phyloP scores from a whole-genome alignment of 2,113 vertebrate genomes.

The Philantomba maxwellii region DNA sequence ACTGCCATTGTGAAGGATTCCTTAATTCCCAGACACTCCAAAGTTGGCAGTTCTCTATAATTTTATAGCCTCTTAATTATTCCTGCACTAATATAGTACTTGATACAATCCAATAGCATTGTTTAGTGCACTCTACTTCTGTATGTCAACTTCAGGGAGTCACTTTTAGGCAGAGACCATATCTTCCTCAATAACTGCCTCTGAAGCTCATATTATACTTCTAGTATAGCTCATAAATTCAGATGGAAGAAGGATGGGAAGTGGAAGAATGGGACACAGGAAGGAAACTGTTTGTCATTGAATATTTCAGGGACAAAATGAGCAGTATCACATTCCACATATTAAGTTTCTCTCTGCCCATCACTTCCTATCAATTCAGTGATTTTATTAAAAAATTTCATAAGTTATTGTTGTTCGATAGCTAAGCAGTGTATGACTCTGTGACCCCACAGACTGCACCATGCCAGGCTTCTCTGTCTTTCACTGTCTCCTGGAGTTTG shows the following conservation, averaged over 20 bases:
- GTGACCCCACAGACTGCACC: not conserved
- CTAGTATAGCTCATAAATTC: not conserved
- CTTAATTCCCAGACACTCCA: not conserved
- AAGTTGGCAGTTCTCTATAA: not conserved
- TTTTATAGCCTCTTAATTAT: not conserved
- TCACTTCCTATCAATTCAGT: not conserved
- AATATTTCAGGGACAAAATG: conserved; percentile 4
- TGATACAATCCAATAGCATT: not conserved
- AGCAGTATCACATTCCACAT: not conserved
- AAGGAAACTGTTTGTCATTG: not conserved
- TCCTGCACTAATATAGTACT: not conserved
- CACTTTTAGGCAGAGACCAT: not conserved
- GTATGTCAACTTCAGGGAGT: not conserved
- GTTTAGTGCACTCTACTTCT: not conserved
- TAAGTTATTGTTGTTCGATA: not conserved
- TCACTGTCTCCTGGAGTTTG: not conserved
- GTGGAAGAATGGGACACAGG: not conserved
- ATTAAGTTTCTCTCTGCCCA: not conserved
- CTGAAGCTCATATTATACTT: not conserved
- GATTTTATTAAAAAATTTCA: conserved; percentile 6
- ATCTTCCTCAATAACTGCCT: not conserved
- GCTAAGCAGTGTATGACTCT: not conserved
- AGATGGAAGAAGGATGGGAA: not conserved
- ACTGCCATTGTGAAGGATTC: not conserved
- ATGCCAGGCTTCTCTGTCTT: not conserved